Base-by-base conservation (phyloP, 2,888 invertebrate genomes). In the Apeira syringaria region DNA sequence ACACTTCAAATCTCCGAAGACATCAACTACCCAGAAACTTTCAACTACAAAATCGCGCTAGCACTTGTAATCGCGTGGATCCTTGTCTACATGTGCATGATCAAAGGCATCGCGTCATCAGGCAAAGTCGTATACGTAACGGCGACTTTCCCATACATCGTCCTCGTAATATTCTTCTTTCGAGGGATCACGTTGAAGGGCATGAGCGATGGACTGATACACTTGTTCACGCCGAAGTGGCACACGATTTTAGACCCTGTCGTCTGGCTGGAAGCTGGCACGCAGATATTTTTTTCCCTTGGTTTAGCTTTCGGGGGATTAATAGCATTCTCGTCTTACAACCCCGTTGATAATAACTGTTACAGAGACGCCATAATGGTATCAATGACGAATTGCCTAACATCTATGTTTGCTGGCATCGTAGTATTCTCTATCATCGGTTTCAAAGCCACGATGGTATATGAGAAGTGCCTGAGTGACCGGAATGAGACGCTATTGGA, bases 61-160 rank as follows among this genome's bases (percentile, higher is more conserved):
- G 96, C 97, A 7, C 90, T 99, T 27, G 91, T 97, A 5, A 92
- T 96, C 2, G 97, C 98, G 12, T 99, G 99, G 99, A 93, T 96
- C 41, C 91, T 99, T 9, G 97, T 98, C 52, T 99, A 98, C 81
- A 92, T 98, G 80, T 98, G 98, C 83, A 98, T 99, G 95, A 98
- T 98, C 61, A 98, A 98, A 80, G 99, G 99, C 36, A 98, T 99
- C 51, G 98, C 98, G 1, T 98, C 98, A 3, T 98, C 98, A 0
- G 98, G 98, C 39, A 98, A 98, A 91, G 98, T 98, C 32, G 98
- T 98, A 49, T 98, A 98, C 74, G 95, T 99, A 43, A 99, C 98
- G 1, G 98, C 99, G 0, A 98, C 98, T 0, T 99, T 99, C 77
- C 99, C 99, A 0, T 99, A 99, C 81, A 92, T 98, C 35, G 98